Percentiles rank a stretch among this genome's conserved stretches.
Conservation (phyloP, 1,140 invertebrate species). For the Diabrotica undecimpunctata region DNA sequence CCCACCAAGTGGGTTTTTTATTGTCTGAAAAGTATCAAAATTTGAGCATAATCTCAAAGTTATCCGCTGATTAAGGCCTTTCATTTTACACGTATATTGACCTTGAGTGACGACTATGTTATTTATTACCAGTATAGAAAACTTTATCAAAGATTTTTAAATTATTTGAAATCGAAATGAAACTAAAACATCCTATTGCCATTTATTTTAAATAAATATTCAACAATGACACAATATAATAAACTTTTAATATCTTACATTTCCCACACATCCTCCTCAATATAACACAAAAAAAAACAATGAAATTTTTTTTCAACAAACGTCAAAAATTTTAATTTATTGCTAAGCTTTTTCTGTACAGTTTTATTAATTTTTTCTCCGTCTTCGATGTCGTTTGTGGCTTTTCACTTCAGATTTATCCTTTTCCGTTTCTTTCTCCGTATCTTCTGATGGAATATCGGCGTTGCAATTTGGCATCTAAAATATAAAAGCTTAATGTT, state of each 20-base stretch:
- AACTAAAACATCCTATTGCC: neutral
- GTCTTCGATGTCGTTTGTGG: neutral
- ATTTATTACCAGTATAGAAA: too few species aligned
- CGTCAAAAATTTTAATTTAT: neutral
- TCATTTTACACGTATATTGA: too few species aligned
- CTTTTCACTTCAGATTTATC: neutral
- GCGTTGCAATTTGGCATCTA: neutral
- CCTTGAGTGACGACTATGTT: too few species aligned
- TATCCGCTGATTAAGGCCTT: too few species aligned
- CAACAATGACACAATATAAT: neutral
- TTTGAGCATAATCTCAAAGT: too few species aligned
- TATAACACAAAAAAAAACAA: neutral
- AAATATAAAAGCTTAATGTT: neutral
- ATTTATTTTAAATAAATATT: constrained; percentile 1
- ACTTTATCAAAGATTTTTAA: too few species aligned
- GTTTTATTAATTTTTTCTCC: constrained; percentile 4
- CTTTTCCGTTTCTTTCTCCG: neutral
- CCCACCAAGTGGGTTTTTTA: too few species aligned
- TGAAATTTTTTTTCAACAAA: neutral
- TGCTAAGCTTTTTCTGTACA: neutral
- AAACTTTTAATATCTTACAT: constrained; percentile 3
- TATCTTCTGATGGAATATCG: neutral
- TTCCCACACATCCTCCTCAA: neutral
- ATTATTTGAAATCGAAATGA: too few species aligned
- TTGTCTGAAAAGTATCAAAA: too few species aligned